Evolutionary conservation across 1,140 invertebrate species (phyloP).

Genomic region (Drosophila murphyi): DNA sequence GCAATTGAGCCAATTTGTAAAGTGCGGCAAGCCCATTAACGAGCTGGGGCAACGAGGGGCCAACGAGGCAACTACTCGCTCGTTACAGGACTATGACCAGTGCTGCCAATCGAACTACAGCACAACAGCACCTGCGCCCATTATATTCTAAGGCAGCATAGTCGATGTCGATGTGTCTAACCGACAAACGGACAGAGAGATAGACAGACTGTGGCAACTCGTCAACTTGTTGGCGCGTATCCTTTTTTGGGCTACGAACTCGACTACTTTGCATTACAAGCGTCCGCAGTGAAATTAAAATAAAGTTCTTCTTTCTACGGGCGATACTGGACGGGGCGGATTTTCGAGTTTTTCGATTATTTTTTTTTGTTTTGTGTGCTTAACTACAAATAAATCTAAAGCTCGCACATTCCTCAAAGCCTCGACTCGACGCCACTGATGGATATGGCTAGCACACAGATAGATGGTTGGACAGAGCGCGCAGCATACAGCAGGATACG

Average conservation of each 20-base stretch:
- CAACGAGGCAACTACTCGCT: constrained; percentile 33
- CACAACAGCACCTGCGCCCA: constrained; percentile 40
- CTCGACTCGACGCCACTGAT: constrained; percentile 39
- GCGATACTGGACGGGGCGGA: constrained; percentile 6
- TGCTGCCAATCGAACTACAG: constrained; percentile 45
- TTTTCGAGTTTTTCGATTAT: not conserved
- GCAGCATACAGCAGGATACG: constrained; percentile 49
- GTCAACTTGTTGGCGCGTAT: constrained; percentile 24
- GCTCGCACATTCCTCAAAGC: constrained; percentile 72
- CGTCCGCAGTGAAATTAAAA: constrained; percentile 80
- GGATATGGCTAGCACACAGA: constrained; percentile 44
- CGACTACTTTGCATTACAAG: constrained; percentile 75
- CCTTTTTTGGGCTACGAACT: constrained; percentile 17
- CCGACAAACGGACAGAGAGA: too few species aligned
- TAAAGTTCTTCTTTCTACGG: constrained; percentile 69
- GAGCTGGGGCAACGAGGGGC: constrained; percentile 25
- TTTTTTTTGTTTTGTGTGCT: constrained; percentile 30
- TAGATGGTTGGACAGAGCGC: not conserved
- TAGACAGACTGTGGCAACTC: not conserved
- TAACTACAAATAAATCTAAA: constrained; percentile 82
- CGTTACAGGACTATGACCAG: constrained; percentile 29
- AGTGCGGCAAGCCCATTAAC: constrained; percentile 80
- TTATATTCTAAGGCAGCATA: not conserved
- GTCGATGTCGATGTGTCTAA: too few species aligned
- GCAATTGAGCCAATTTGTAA: constrained; percentile 83